Percentiles rank a stretch among this genome's conserved stretches.
These are phyloP conservation scores for Polydrusus pterygomalis DNA, from an alignment of 2,888 invertebrate species.

Conservation along the genomic window DNA sequence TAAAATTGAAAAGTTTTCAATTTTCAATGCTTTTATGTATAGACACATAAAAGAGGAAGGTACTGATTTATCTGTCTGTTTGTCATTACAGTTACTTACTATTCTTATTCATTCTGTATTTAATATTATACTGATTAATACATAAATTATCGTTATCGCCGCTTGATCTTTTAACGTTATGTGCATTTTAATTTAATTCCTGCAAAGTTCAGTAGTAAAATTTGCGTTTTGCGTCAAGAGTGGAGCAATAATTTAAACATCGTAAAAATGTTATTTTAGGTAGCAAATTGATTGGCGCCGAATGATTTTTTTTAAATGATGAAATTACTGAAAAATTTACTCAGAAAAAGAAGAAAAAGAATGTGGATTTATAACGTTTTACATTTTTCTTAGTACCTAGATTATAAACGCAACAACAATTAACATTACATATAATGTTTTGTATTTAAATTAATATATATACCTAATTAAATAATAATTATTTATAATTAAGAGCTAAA, in stretches of 20 bases:
- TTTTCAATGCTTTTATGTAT: no score
- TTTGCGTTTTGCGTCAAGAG: neutral
- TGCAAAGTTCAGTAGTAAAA: neutral
- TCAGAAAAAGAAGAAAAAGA: neutral
- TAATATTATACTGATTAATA: neutral
- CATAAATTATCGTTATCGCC: neutral
- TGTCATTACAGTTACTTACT: neutral
- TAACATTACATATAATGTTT: no score
- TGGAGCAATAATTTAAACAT: neutral
- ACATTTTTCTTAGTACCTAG: neutral
- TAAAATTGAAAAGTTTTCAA: no score
- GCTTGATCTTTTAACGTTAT: slow-evolving; percentile 6
- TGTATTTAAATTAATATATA: no score
- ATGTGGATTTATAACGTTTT: neutral
- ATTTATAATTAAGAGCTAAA: no score
- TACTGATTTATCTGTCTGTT: no score
- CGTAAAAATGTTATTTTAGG: neutral
- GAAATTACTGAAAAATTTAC: neutral
- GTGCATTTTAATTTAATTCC: slow-evolving; percentile 2
- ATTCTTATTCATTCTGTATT: neutral
- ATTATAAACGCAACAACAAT: neutral
- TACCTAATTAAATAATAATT: no score
- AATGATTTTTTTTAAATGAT: neutral
- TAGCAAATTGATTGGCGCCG: neutral
- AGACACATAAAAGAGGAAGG: no score